phyloP scores from a whole-genome alignment of 2,888 invertebrate species.

The Didymodactylos carnosus region DNA sequence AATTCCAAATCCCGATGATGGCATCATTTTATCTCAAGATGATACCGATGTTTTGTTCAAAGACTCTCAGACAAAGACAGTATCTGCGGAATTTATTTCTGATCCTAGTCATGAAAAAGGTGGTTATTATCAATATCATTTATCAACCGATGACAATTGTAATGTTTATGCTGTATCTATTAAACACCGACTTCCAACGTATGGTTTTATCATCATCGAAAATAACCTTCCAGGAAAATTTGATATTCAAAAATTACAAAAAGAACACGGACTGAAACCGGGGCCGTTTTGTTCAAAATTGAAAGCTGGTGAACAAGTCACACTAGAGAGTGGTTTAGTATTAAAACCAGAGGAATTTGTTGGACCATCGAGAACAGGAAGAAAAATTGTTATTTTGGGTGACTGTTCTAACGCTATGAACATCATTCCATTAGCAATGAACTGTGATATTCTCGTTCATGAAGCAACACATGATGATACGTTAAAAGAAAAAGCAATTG shows the following conservation, averaged over 20 bases:
- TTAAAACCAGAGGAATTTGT: conserved; percentile 22
- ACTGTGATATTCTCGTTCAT: conserved; percentile 33
- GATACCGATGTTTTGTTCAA: not conserved
- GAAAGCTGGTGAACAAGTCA: conserved; percentile 29
- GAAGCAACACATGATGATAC: conserved; percentile 34
- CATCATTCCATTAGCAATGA: conserved; percentile 24
- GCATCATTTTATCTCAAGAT: not conserved
- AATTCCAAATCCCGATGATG: conserved; percentile 19
- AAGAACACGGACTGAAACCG: conserved; percentile 26
- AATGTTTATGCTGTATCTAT: conserved; percentile 29
- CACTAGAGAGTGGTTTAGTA: conserved; percentile 22
- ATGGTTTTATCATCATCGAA: conserved; percentile 26
- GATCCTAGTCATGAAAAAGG: conserved; percentile 12
- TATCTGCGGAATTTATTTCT: not conserved
- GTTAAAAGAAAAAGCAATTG: conserved; percentile 25
- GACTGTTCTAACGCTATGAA: conserved; percentile 30
- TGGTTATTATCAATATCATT: conserved; percentile 5
- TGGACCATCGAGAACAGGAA: conserved; percentile 26
- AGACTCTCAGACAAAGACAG: not conserved
- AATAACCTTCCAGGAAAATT: conserved; percentile 27
- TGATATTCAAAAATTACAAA: conserved; percentile 23
- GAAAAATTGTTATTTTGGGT: conserved; percentile 33
- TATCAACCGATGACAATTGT: conserved; percentile 21
- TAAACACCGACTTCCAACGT: conserved; percentile 22
- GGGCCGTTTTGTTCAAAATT: conserved; percentile 31